Conservation (phyloP, 2,113 vertebrate species). For the Odobenus rosmarus region DNA sequence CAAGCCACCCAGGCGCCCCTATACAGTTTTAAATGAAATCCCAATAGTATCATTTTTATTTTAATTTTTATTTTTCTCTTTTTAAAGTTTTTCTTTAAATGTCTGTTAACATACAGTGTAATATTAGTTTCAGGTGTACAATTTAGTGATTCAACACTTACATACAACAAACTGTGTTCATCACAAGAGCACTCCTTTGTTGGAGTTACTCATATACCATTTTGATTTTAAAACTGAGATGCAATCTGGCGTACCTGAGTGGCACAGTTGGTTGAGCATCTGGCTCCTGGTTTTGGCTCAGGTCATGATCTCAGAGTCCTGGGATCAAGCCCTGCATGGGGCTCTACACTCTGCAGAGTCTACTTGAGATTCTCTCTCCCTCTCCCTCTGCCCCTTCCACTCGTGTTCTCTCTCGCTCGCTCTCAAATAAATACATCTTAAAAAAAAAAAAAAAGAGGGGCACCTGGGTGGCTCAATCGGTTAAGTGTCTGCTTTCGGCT, state of each 20-base stretch:
- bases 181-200: neutral
- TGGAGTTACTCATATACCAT: slow-evolving; percentile 39
- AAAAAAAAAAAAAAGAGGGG: neutral
- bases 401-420: too few species aligned
- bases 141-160: neutral
- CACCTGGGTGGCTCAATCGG: too few species aligned
- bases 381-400: too few species aligned
- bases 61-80: neutral
- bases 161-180: neutral
- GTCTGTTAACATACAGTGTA: neutral
- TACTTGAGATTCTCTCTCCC: too few species aligned
- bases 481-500: too few species aligned
- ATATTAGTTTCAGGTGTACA: neutral
- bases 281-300: neutral
- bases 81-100: neutral
- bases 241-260: neutral
- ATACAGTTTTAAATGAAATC: neutral
- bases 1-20: neutral
- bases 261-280: neutral
- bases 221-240: slow-evolving; percentile 52
- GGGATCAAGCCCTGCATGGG: neutral
- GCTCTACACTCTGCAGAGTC: too few species aligned
- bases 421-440: too few species aligned
- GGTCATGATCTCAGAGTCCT: neutral
- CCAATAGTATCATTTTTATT: neutral